Base-by-base conservation (phyloP, 2,888 invertebrate genomes). In the Myopa testacea region DNA sequence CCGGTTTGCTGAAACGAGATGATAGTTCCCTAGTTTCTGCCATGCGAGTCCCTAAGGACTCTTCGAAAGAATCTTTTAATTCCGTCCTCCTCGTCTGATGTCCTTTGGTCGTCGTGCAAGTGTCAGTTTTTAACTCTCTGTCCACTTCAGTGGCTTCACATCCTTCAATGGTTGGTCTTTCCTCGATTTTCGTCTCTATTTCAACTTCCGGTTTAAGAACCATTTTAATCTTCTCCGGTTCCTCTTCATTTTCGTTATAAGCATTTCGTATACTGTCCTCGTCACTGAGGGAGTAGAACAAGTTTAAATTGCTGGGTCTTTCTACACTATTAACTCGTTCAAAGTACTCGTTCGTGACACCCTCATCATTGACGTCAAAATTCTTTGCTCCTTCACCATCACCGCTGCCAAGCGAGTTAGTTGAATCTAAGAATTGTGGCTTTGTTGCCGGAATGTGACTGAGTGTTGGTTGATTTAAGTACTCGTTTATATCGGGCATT, bases 271-370 rank as follows among this genome's bases (percentile, higher is more conserved):
- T 82, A 67, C 81, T 80, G 69, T 86, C 85, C 65, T 87, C 86
- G 3, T 84, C 84, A 81, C 84, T 87, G 3, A 88, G 80, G 0
- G 88, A 88, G 76, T 87, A 88, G 10, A 85, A 81, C 0, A 89
- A 81, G 26, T 88, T 87, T 34, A 89, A 80, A 19, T 85, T 84
- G 4, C 82, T 88, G n/a, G 89, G 89, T 0, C 88, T 83, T 52
- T 89, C 89, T 4, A 87, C 87, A 38, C 87, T 85, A 70, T 89
- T 89, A 3, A 89, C 85, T 3, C 89, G 84, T 79, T 90, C 89
- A 80, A 90, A 90, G 80, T 89, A 89, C 79, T 89, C 85, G 82
- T 90, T 90, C 4, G 87, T 90, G 0, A 90, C 90, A 4, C 89
- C 89, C 78, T 86, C 85, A 16, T 88, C 87, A 78, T 83, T 87